Conservation (phyloP, 2,113 vertebrate genomes). For the Crotalus viridis region DNA sequence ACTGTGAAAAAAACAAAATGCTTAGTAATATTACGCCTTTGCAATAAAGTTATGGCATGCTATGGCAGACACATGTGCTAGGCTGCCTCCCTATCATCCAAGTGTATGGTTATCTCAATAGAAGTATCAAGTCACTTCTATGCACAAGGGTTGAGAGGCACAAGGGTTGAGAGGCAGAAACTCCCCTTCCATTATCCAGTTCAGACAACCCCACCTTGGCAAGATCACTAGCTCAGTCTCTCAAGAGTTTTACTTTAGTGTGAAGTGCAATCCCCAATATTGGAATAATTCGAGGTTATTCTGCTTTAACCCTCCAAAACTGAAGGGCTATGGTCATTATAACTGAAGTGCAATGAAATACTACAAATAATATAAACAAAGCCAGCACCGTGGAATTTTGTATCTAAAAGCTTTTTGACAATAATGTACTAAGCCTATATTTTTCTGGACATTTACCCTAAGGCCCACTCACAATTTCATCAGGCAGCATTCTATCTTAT, state of each 20-base stretch:
- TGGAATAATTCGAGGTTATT: neutral
- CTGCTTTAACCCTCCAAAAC: neutral
- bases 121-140: neutral
- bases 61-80: neutral
- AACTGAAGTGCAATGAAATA: neutral
- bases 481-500: neutral
- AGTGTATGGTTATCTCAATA: neutral
- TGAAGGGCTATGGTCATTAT: neutral
- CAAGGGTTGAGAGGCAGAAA: no score
- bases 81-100: neutral
- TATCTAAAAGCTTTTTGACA: neutral
- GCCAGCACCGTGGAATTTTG: neutral
- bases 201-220: neutral
- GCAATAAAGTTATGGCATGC: neutral
- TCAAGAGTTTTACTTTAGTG: neutral
- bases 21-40: neutral
- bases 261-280: neutral
- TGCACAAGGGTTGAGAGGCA: neutral
- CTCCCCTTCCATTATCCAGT: neutral
- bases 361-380: neutral
- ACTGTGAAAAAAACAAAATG: slow-evolving; percentile 1
- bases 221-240: neutral
- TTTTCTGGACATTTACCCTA: neutral
- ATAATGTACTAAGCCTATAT: neutral
- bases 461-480: neutral